Percentiles rank a stretch among this genome's conserved stretches.
phyloP scores from a whole-genome alignment of 2,113 vertebrate species.

The Pangasianodon hypophthalmus region DNA sequence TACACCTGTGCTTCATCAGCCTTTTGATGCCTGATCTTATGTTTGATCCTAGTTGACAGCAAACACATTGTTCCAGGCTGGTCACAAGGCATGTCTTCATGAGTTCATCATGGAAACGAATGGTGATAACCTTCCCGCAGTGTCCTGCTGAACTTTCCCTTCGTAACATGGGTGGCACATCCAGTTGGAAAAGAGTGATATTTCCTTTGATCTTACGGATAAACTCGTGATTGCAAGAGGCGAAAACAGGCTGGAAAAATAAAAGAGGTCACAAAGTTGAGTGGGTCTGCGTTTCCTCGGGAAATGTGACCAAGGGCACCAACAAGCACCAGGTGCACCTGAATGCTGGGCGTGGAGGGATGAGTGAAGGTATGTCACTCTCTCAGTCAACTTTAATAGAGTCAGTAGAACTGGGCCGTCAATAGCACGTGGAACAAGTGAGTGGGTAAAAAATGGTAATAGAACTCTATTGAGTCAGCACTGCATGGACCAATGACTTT shows the following conservation, averaged over 20 bases:
- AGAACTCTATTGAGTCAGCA: slow-evolving; percentile 45
- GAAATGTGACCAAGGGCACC: slow-evolving; percentile 61
- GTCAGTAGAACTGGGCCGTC: slow-evolving; percentile 18
- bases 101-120: slow-evolving; percentile 32
- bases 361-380: slow-evolving; percentile 44
- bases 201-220: slow-evolving; percentile 48
- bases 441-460: slow-evolving; percentile 39
- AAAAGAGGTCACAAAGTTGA: slow-evolving; percentile 57
- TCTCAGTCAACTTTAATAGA: slow-evolving; percentile 26
- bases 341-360: slow-evolving; percentile 28
- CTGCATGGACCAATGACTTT: slow-evolving; percentile 49
- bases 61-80: slow-evolving; percentile 30
- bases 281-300: slow-evolving; percentile 61
- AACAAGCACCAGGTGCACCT: slow-evolving; percentile 55
- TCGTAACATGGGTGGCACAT: slow-evolving; percentile 13
- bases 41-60: slow-evolving; percentile 1
- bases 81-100: slow-evolving; percentile 29
- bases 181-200: slow-evolving; percentile 46
- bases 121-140: slow-evolving; percentile 39
- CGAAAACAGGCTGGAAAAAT: slow-evolving; percentile 71
- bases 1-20: slow-evolving; percentile 30
- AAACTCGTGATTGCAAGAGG: slow-evolving; percentile 5
- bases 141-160: slow-evolving; percentile 25
- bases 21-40: slow-evolving; percentile 27
- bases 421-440: slow-evolving; percentile 19